A percentile compares a stretch with the other conserved stretches of the same genome.
phyloP scores from a whole-genome alignment of 2,797 vertebrate species.

The Tapera naevia region DNA sequence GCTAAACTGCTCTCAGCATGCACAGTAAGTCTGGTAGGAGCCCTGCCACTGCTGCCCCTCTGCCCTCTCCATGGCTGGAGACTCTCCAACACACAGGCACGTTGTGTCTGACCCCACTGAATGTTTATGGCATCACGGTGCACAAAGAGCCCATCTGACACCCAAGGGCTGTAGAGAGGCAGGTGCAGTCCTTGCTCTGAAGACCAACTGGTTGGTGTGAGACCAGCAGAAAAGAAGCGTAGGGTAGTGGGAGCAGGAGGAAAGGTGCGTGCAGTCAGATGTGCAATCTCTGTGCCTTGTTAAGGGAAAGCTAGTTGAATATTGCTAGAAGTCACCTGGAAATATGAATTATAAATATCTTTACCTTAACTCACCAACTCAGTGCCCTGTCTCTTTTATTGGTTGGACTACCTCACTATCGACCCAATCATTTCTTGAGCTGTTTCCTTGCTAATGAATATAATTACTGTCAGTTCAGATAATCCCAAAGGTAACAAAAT shows the following conservation, averaged over 20 bases:
- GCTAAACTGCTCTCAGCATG: neutral
- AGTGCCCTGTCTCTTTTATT: neutral
- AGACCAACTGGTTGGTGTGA: neutral
- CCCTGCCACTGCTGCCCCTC: neutral
- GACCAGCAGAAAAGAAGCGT: neutral
- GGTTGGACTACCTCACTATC: neutral
- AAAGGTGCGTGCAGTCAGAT: rapidly evolving
- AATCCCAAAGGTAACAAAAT: neutral
- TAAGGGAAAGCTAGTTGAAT: neutral
- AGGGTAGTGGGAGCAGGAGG: rapidly evolving
- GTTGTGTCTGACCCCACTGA: rapidly evolving
- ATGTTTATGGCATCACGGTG: rapidly evolving
- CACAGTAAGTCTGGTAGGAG: neutral
- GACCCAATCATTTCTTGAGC: neutral
- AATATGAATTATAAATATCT: neutral
- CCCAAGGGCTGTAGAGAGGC: neutral
- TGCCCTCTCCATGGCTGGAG: neutral
- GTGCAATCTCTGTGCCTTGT: neutral
- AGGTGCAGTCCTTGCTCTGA: neutral
- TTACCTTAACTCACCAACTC: neutral
- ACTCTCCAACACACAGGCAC: rapidly evolving
- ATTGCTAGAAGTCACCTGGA: neutral
- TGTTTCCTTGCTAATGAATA: neutral
- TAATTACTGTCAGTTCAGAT: neutral
- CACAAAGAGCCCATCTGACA: neutral